Evolutionary conservation across 2,113 vertebrate genomes (phyloP).

Genomic region (Damaliscus lunatus): DNA sequence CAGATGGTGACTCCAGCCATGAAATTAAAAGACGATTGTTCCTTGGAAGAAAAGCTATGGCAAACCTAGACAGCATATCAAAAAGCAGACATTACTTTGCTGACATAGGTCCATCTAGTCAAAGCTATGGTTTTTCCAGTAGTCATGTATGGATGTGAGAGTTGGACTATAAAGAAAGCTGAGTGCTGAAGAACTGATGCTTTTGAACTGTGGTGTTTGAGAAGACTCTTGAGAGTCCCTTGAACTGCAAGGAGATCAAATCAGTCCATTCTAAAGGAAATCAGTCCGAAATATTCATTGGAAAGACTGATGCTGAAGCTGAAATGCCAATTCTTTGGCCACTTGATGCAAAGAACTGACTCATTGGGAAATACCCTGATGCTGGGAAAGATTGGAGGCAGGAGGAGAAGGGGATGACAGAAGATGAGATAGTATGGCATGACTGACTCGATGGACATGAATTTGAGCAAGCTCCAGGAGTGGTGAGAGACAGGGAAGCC

Average conservation of each 20-base stretch:
- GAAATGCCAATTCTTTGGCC: not conserved
- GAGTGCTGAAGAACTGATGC: not conserved
- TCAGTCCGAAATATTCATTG: not conserved
- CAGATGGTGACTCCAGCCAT: not conserved
- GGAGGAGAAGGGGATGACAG: not conserved
- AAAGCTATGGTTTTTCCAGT: not conserved
- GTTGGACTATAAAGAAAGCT: not conserved
- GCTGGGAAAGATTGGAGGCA: not conserved
- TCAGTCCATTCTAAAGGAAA: not conserved
- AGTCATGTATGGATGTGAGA: not conserved
- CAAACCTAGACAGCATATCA: not conserved
- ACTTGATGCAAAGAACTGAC: not conserved
- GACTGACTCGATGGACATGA: not conserved
- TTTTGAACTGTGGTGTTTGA: not conserved
- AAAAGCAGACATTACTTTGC: not conserved
- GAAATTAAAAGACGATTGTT: not conserved
- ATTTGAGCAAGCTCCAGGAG: not conserved
- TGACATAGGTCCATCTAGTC: not conserved
- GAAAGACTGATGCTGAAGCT: not conserved
- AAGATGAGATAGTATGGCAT: not conserved
- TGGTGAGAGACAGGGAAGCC: not conserved
- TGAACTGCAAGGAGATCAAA: not conserved
- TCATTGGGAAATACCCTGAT: not conserved
- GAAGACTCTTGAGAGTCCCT: not conserved
- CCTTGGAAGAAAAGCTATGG: not conserved